These are phyloP conservation scores for Eubucco bourcierii DNA, from an alignment of 2,113 vertebrate species.

Conservation along the genomic window DNA sequence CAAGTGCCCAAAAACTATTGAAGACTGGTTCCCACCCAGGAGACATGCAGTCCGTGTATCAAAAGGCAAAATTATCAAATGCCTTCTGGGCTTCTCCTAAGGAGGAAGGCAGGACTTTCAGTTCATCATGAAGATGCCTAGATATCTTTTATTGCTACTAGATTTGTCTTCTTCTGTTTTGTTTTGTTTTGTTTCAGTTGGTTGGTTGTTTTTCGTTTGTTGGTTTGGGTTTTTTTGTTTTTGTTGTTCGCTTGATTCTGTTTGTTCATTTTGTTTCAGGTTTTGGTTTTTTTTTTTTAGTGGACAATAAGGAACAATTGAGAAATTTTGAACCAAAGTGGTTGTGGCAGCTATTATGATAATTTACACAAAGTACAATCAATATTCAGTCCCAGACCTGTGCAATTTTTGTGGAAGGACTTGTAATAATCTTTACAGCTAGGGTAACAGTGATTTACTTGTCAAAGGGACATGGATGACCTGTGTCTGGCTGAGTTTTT, in stretches of 20 bases:
- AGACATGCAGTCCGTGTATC: background rate
- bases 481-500: background rate
- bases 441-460: background rate
- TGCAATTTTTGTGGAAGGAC: background rate
- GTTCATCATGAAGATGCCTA: background rate
- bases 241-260: background rate
- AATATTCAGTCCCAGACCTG: background rate
- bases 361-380: background rate
- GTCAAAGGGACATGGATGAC: background rate
- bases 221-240: background rate
- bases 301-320: background rate
- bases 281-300: too few relatives aligned
- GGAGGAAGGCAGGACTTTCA: background rate
- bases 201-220: background rate
- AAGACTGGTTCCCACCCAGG: background rate
- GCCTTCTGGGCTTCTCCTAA: background rate
- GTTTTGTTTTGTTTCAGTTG: background rate
- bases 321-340: background rate
- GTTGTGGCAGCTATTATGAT: background rate
- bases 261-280: background rate
- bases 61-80: background rate
- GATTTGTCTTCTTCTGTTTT: background rate
- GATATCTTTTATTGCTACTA: background rate
- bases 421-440: background rate
- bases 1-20: background rate